phyloP scores from a whole-genome alignment of 2,113 vertebrate genomes.

The Coptodon rendalli region DNA sequence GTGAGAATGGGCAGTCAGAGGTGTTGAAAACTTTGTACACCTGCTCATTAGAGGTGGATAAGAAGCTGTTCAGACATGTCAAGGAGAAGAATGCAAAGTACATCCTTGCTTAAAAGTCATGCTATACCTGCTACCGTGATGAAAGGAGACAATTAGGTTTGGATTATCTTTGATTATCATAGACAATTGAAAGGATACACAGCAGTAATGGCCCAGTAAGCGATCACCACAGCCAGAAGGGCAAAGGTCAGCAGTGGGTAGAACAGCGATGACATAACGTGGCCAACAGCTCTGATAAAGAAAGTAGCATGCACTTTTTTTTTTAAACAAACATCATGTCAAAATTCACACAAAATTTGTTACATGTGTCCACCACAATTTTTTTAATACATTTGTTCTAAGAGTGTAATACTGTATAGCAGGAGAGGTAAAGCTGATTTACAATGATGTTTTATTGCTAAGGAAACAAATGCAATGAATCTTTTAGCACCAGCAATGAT shows the following conservation, averaged over 20 bases:
- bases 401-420: background rate
- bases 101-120: background rate
- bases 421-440: background rate
- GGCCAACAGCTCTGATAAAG: constrained; percentile 79
- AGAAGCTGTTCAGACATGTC: constrained; percentile 73
- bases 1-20: constrained; percentile 50
- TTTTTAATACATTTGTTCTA: background rate
- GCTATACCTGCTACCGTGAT: background rate
- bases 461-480: background rate
- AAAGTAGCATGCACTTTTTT: accelerated
- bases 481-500: accelerated
- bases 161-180: background rate
- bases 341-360: background rate
- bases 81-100: constrained; percentile 53
- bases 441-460: background rate
- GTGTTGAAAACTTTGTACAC: constrained; percentile 87
- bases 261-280: constrained; percentile 86
- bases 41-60: constrained; percentile 87
- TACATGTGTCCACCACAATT: background rate
- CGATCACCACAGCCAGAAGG: constrained; percentile 84
- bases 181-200: constrained; percentile 82
- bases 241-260: constrained; percentile 89
- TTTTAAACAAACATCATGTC: background rate
- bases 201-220: constrained; percentile 90
- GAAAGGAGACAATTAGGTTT: accelerated